These are phyloP conservation scores for Drosophila melanica DNA, from an alignment of 1,140 invertebrate genomes.

Conservation along the genomic window DNA sequence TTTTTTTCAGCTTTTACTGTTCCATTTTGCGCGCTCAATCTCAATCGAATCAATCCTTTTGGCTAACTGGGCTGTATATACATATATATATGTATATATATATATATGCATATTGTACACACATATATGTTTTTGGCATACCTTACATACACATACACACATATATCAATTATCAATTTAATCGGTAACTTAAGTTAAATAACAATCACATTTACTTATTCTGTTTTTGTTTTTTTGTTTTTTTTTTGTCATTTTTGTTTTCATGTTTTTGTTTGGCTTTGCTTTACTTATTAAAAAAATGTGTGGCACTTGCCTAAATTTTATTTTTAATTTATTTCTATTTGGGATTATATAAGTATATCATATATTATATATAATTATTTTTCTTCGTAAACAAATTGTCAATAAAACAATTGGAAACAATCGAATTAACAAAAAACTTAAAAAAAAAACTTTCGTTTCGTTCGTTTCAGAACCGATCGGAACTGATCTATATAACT, in stretches of 20 bases:
- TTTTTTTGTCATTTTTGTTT: conserved; percentile 16
- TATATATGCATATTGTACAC: conserved; percentile 19
- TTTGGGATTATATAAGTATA: conserved; percentile 43
- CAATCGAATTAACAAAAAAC: conserved; percentile 71
- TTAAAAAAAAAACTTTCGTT: conserved; percentile 29
- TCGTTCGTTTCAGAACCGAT: conserved; percentile 20
- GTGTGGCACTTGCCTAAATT: conserved; percentile 26
- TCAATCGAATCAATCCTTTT: conserved; percentile 19
- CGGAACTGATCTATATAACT: conserved; percentile 38
- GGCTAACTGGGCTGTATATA: conserved; percentile 40
- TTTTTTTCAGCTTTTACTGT: conserved; percentile 42
- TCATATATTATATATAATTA: conserved; percentile 31
- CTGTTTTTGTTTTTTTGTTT: conserved; percentile 32
- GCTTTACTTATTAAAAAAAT: conserved; percentile 48
- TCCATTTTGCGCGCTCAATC: conserved; percentile 20
- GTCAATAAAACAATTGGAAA: conserved; percentile 78
- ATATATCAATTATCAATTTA: conserved; percentile 67
- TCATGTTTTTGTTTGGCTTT: conserved; percentile 19
- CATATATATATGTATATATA: conserved; percentile 19
- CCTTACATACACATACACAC: conserved; percentile 56
- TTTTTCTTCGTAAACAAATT: conserved; percentile 49
- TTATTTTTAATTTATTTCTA: conserved; percentile 46
- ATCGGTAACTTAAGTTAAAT: conserved; percentile 80
- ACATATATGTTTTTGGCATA: conserved; percentile 48
- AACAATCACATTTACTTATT: conserved; percentile 83